Evolutionary conservation across 2,888 invertebrate genomes (phyloP).

Genomic region (Diogma glabrata): DNA sequence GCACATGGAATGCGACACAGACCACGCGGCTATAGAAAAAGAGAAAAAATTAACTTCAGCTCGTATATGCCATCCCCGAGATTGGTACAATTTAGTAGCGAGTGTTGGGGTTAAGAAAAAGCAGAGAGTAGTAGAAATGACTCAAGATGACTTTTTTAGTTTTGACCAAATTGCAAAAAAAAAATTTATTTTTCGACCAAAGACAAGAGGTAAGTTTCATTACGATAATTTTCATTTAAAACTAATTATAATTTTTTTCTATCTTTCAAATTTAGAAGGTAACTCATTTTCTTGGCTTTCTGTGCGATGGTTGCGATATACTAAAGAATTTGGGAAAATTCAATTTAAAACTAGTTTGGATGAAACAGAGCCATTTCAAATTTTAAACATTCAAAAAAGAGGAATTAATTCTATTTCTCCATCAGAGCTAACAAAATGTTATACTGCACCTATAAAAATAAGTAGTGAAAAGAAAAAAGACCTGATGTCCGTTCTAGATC

Average conservation of each 20-base stretch:
- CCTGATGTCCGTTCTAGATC: neutral
- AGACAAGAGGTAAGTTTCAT: neutral
- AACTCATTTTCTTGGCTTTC: neutral
- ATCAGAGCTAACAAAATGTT: neutral
- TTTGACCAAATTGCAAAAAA: no score
- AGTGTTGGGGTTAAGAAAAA: neutral
- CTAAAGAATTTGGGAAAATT: neutral
- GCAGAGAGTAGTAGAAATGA: neutral
- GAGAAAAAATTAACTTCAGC: conserved; percentile 1
- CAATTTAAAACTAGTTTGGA: neutral
- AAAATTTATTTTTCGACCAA: no score
- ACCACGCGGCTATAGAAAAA: neutral
- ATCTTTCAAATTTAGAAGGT: neutral
- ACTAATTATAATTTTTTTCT: no score
- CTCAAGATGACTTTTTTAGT: neutral
- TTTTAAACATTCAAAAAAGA: no score
- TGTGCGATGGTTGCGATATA: neutral
- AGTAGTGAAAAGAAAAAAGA: neutral
- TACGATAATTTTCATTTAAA: no score
- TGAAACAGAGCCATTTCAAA: no score
- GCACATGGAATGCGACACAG: neutral
- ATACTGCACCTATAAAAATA: neutral
- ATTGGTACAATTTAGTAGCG: neutral
- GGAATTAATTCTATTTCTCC: neutral
- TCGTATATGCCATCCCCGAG: neutral